Percentiles rank a stretch among this genome's conserved stretches.
Evolutionary conservation across 2,797 vertebrate species (phyloP).

Genomic region (Tragopan temminckii): DNA sequence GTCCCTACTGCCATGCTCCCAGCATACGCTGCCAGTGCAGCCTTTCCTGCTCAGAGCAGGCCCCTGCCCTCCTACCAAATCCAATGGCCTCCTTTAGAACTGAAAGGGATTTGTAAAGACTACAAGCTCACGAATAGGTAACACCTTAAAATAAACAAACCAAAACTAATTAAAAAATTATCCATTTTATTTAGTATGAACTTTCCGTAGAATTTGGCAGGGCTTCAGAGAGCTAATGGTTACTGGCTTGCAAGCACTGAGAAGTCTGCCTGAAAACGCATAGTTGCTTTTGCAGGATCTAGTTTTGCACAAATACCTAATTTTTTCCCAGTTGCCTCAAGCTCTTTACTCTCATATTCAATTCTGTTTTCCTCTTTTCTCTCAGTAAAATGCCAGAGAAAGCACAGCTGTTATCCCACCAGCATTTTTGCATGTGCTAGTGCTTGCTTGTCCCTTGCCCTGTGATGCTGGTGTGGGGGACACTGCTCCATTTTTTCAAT

Average conservation of each 20-base stretch:
- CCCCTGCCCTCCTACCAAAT: neutral
- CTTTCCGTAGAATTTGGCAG: neutral
- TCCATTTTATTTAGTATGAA: neutral
- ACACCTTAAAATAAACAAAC: neutral
- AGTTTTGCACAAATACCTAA: neutral
- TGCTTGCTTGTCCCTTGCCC: neutral
- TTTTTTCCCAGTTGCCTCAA: neutral
- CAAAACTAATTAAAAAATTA: neutral
- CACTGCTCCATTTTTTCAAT: neutral
- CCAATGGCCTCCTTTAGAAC: constrained; percentile 6
- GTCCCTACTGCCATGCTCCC: neutral
- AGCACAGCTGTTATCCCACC: fast-evolving
- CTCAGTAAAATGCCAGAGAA: neutral
- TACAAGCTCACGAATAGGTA: neutral
- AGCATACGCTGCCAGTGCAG: neutral
- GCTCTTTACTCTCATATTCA: neutral
- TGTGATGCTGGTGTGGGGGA: fast-evolving
- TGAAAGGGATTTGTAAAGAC: constrained; percentile 1
- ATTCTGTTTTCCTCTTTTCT: fast-evolving
- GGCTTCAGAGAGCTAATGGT: neutral
- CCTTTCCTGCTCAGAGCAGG: neutral
- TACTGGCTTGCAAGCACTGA: neutral
- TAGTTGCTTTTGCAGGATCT: neutral
- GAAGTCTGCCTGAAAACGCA: neutral
- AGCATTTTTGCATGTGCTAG: neutral